Base-by-base conservation (phyloP, 2,797 vertebrate species). In the Anguilla obscura region DNA sequence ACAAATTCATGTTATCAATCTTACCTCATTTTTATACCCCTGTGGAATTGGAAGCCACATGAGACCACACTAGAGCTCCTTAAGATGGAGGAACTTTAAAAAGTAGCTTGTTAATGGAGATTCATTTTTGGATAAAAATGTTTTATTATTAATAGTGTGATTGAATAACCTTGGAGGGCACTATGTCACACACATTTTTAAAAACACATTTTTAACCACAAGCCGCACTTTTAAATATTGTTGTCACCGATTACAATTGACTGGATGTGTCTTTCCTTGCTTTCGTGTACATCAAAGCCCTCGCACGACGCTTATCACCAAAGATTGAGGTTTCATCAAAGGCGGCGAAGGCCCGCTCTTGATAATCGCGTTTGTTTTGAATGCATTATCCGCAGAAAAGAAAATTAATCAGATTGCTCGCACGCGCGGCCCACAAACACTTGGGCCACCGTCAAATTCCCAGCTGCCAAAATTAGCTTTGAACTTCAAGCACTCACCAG, bases 401-500 rank as follows among this genome's bases (percentile, higher is more conserved):
- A n/a, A 58, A 10, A 63, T 56, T 85, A 36, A 71, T 85, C 80
- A 66, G 33, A 71, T 83, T 69, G 18, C 58, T 66, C 83, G 86
- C 21, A 40, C n/a, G 54, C 45, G 58, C 8, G 21, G 58, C 58
- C 58, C 60, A 8, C 16, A 36, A 79, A 24, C 52, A 79, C 74
- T 79, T 24, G 66, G 48, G 54, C 79, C n/a, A 84, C 50, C 36
- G 45, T 45, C 50, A 16, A 89, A 85, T 86, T 71, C 58, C 85
- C 60, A 84, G 45, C 79, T 33, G 85, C 88, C 30, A 63, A 89
- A 86, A 86, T 86, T 69, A 86, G 85, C 79, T 89, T 89, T 89
- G 85, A 86, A 83, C 88, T 89, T 86, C 63, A 71, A 86, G 79
- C 80, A 21, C 85, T 88, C 84, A 12, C 86, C 74, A 27, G 27